Percentiles rank a stretch among this genome's conserved stretches.
Conservation (phyloP, 2,797 vertebrate genomes). For the Helarctos malayanus region DNA sequence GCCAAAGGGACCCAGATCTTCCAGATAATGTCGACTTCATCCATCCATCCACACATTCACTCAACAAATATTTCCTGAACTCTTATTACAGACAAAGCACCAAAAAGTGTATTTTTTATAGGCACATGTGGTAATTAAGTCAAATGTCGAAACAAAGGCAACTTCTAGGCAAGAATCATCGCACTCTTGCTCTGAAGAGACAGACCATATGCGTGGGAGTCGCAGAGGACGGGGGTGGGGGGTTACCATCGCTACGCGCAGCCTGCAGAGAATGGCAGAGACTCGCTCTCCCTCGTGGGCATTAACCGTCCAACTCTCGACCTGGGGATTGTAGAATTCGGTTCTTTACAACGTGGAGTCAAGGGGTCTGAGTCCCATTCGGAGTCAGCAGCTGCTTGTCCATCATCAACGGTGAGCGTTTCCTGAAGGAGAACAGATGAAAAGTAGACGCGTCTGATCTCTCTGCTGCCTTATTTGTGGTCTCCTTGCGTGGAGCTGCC, state of each 20-base stretch:
- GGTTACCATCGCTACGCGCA: accelerated
- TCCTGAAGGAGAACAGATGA: not conserved
- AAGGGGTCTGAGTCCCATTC: not conserved
- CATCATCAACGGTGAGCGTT: not conserved
- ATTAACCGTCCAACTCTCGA: accelerated
- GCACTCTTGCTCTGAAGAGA: not conserved
- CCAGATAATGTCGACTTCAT: not conserved
- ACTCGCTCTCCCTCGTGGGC: accelerated
- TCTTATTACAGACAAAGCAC: not conserved
- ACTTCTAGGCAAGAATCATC: not conserved
- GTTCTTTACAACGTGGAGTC: not conserved
- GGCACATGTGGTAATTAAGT: not conserved
- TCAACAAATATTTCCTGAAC: not conserved
- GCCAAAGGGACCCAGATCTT: not conserved
- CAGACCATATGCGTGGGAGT: accelerated
- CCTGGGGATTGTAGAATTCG: accelerated
- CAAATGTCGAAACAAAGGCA: not conserved
- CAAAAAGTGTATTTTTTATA: not conserved
- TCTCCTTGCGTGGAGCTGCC: not conserved
- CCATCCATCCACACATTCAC: not conserved
- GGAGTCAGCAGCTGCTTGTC: not conserved
- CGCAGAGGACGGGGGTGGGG: accelerated
- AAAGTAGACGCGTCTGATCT: accelerated
- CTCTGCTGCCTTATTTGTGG: accelerated
- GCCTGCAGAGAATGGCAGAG: not conserved